Evolutionary conservation across 92 coral and sea anemone genomes (phyloP).

Genomic region (Muricea muricata): DNA sequence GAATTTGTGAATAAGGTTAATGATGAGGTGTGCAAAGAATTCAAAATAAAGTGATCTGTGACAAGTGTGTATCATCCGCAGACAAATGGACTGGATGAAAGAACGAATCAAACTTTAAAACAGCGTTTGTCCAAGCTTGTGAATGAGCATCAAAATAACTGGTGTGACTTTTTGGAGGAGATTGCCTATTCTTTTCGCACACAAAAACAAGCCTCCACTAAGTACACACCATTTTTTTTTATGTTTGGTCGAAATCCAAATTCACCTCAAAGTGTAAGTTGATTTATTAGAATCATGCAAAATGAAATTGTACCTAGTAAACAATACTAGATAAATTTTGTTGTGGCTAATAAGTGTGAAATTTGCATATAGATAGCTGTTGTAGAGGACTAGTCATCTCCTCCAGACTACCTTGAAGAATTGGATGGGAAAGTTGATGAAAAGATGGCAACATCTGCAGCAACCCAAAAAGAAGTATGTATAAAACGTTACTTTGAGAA

Average conservation of each 20-base stretch:
- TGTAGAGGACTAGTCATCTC: background rate
- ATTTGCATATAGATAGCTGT: background rate
- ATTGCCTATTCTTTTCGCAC: background rate
- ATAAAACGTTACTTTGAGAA: background rate
- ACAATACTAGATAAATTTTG: no score
- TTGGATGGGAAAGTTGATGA: background rate
- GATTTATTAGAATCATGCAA: background rate
- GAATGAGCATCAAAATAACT: no score
- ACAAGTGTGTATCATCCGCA: conserved; percentile 19
- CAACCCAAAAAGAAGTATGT: background rate
- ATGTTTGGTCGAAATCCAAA: no score
- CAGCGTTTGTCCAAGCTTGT: no score
- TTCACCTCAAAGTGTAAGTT: background rate
- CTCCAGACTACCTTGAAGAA: background rate
- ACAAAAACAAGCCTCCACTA: conserved; percentile 60
- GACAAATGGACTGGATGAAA: conserved; percentile 2
- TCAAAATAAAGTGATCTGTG: background rate
- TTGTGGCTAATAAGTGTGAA: background rate
- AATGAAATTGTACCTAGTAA: background rate
- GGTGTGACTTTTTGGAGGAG: no score
- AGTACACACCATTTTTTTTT: conserved; percentile 52
- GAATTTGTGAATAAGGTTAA: background rate
- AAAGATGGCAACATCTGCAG: background rate
- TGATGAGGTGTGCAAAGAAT: conserved; percentile 1
- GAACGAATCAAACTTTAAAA: no score